Evolutionary conservation across 2,113 vertebrate genomes (phyloP).

Genomic region (Cottus gobio): DNA sequence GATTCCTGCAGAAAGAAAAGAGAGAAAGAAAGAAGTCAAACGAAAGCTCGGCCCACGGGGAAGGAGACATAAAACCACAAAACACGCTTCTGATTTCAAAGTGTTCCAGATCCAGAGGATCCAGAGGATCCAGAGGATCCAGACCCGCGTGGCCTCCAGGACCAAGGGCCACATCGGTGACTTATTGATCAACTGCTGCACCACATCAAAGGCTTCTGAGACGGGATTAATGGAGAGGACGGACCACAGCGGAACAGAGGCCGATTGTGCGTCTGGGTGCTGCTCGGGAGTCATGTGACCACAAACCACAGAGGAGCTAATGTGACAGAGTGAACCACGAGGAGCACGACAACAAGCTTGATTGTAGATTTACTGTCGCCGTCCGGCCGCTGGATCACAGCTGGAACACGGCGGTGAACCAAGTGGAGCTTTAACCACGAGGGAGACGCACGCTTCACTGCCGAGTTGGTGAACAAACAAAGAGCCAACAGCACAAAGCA

Average conservation of each 20-base stretch:
- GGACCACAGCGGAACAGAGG: background rate
- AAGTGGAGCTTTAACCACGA: no score
- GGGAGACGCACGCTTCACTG: no score
- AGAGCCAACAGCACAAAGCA: no score
- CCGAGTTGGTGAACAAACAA: no score
- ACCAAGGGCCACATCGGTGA: constrained; percentile 34
- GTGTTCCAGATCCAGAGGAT: constrained; percentile 27
- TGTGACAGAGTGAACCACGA: background rate
- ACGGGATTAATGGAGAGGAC: constrained; percentile 20
- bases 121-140: constrained; percentile 8
- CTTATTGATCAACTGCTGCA: constrained; percentile 37
- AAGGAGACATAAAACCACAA: no score
- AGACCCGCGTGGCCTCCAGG: background rate
- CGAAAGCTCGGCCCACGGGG: constrained; percentile 21
- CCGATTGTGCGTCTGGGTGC: no score
- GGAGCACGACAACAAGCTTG: background rate
- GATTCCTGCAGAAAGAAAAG: constrained; percentile 84
- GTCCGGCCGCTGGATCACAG: no score
- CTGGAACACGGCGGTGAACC: no score
- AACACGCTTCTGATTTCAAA: constrained; percentile 10
- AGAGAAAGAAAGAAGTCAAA: background rate
- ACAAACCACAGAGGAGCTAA: background rate
- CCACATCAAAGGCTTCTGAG: constrained; percentile 41
- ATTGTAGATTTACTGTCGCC: background rate
- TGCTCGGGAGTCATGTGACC: background rate